Percentiles rank a stretch among this genome's conserved stretches.
phyloP scores from a whole-genome alignment of 2,888 invertebrate genomes.

The Syritta pipiens region DNA sequence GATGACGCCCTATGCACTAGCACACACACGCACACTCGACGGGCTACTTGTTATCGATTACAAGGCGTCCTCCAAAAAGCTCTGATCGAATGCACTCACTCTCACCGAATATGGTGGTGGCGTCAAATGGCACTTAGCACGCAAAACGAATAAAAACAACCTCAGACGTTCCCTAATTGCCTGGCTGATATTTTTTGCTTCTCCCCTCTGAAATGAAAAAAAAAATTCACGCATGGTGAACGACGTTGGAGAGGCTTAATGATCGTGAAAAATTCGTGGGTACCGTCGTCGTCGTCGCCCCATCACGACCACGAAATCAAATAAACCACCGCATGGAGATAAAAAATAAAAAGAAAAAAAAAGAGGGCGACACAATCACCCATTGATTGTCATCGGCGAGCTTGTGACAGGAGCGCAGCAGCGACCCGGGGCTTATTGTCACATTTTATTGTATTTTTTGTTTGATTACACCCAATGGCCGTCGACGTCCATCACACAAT shows the following conservation, averaged over 20 bases:
- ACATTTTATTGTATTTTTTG: constrained; percentile 37
- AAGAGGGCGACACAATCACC: constrained; percentile 2
- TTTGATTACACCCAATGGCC: constrained; percentile 51
- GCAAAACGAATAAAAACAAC: too few species aligned
- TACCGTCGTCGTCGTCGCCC: neutral
- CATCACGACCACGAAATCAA: neutral
- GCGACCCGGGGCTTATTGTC: constrained; percentile 43
- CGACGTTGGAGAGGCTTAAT: constrained; percentile 29
- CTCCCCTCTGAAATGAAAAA: neutral
- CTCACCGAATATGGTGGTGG: constrained; percentile 25
- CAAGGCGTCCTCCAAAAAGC: too few species aligned
- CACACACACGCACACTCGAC: constrained; percentile 9
- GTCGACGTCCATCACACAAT: constrained; percentile 50
- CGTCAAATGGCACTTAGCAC: constrained; percentile 57
- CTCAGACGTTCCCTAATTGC: constrained; percentile 47
- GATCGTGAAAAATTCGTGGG: constrained; percentile 20
- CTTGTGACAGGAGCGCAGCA: constrained; percentile 9
- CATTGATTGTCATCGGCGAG: constrained; percentile 38
- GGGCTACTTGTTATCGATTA: constrained; percentile 46
- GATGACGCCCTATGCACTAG: neutral
- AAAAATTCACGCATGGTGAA: constrained; percentile 5
- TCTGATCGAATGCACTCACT: too few species aligned
- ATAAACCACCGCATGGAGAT: constrained; percentile 24
- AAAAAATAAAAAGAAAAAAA: neutral
- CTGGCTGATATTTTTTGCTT: neutral